Percentiles rank a stretch among this genome's conserved stretches.
phyloP scores from a whole-genome alignment of 35 echinoderm and acorn worm species.

The Lytechinus variegatus region DNA sequence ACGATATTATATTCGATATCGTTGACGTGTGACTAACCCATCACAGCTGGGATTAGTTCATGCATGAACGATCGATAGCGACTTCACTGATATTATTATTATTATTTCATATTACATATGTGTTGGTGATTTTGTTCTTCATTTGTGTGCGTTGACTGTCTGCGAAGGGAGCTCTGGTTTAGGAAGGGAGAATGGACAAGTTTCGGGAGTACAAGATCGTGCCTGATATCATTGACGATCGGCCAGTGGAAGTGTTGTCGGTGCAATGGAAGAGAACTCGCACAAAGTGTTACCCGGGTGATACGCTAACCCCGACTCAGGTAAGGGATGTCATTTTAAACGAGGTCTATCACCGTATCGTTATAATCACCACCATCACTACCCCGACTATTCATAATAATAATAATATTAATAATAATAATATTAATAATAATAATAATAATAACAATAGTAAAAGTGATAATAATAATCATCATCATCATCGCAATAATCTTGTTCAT shows the following conservation, averaged over 20 bases:
- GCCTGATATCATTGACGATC: slow-evolving; percentile 34
- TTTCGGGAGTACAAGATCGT: slow-evolving; percentile 39
- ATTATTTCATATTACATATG: background rate
- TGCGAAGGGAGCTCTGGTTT: background rate
- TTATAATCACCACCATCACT: too few relatives aligned
- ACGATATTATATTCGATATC: background rate
- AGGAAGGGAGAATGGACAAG: slow-evolving; percentile 24
- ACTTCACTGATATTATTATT: background rate
- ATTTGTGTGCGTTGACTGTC: background rate
- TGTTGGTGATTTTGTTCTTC: background rate
- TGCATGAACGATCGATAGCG: background rate
- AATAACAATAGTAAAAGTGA: too few relatives aligned
- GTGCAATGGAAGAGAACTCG: slow-evolving; percentile 35
- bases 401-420: too few relatives aligned
- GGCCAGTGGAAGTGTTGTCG: slow-evolving; percentile 13
- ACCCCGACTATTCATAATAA: too few relatives aligned
- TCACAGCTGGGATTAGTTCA: background rate
- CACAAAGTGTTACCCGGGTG: background rate
- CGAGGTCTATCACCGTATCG: background rate
- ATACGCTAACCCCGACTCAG: slow-evolving; percentile 55
- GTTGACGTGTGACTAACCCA: background rate
- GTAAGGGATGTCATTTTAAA: background rate
- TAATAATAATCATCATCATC: too few relatives aligned
- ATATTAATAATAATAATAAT: too few relatives aligned
- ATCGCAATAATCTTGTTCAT: too few relatives aligned